These are phyloP conservation scores for Myotis lucifugus DNA, from an alignment of 2,113 vertebrate genomes.

Conservation along the genomic window DNA sequence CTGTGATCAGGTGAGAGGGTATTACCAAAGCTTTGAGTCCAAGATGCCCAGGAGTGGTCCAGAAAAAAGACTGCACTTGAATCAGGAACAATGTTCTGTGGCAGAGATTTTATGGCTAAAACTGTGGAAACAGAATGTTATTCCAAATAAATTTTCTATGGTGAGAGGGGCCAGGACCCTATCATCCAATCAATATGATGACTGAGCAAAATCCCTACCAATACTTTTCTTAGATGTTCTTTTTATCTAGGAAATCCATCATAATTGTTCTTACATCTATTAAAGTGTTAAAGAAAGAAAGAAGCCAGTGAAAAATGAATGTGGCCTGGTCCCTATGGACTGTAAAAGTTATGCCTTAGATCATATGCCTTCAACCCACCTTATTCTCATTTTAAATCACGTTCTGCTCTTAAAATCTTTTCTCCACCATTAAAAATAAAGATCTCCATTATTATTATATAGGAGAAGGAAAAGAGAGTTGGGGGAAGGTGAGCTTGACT, in stretches of 20 bases:
- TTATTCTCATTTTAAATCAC: neutral
- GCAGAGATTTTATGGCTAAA: constrained; percentile 54
- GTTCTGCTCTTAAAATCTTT: neutral
- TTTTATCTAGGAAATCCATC: neutral
- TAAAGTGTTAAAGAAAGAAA: neutral
- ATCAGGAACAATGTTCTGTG: constrained; percentile 21
- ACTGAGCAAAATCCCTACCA: neutral
- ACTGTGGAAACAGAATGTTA: constrained; percentile 55
- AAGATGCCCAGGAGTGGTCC: constrained; percentile 3
- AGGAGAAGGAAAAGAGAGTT: neutral
- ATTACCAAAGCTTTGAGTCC: constrained; percentile 14
- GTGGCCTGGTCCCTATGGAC: neutral
- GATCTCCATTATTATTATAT: neutral
- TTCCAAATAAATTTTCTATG: constrained; percentile 14
- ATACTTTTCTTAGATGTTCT: neutral
- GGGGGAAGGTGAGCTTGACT: neutral
- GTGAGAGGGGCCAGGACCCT: neutral
- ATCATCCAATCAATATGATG: neutral
- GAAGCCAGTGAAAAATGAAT: neutral
- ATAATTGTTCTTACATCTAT: neutral
- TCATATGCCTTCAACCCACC: neutral
- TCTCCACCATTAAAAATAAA: neutral
- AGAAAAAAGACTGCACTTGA: constrained; percentile 35
- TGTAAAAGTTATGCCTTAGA: neutral
- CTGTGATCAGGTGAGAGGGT: neutral